phyloP scores from a whole-genome alignment of 2,888 invertebrate genomes.

The Melanostoma mellinum region DNA sequence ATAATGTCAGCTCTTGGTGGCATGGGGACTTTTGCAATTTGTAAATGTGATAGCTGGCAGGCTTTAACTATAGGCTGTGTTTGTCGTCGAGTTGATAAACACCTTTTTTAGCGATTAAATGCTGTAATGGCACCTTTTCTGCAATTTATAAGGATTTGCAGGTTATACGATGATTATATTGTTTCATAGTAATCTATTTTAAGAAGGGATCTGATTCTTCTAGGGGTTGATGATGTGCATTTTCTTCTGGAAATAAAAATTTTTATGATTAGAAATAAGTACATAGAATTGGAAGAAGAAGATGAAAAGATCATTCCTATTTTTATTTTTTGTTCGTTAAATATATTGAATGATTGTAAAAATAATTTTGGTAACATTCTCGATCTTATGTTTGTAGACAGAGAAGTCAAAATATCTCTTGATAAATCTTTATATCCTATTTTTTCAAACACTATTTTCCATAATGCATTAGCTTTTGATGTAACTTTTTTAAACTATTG shows the following conservation, averaged over 20 bases:
- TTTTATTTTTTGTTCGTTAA: too few species aligned
- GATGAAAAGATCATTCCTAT: neutral
- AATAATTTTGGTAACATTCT: too few species aligned
- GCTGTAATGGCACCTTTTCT: slow-evolving; percentile 46
- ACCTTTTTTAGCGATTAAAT: slow-evolving; percentile 45
- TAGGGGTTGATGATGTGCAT: slow-evolving; percentile 29
- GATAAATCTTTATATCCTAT: too few species aligned
- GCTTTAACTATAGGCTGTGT: slow-evolving; percentile 20
- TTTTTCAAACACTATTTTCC: too few species aligned
- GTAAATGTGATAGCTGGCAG: slow-evolving; percentile 44
- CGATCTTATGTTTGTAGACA: too few species aligned
- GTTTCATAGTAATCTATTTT: slow-evolving; percentile 60
- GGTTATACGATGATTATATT: slow-evolving; percentile 35
- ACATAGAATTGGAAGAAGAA: slow-evolving; percentile 1
- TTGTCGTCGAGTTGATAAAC: slow-evolving; percentile 45
- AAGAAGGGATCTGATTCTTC: slow-evolving; percentile 43
- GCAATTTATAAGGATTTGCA: slow-evolving; percentile 69
- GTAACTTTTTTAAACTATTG: too few species aligned
- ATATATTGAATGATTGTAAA: too few species aligned
- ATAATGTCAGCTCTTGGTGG: slow-evolving; percentile 56
- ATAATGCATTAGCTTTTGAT: too few species aligned
- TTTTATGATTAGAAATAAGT: slow-evolving; percentile 13
- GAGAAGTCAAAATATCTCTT: too few species aligned
- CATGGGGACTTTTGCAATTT: slow-evolving; percentile 56
- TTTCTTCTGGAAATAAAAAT: slow-evolving; percentile 40